Base-by-base conservation (phyloP, 2,888 invertebrate species). In the Drosophila histrio region DNA sequence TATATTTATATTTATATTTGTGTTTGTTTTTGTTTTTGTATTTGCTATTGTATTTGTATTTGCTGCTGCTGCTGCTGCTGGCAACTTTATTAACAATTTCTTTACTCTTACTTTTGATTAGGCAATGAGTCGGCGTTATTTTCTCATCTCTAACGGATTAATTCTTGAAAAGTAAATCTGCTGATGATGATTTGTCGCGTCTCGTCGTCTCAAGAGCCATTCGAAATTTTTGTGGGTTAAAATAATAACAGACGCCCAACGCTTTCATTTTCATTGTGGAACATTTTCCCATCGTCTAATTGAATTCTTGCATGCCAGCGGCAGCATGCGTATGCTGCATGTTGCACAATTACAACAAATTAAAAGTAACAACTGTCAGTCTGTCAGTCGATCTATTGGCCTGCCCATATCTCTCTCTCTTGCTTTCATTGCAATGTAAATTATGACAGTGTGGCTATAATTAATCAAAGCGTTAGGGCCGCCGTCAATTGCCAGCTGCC, bases 51-150 rank as follows among this genome's bases (percentile, higher is more conserved):
- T 47, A 1, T 64, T 52, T 30, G 44, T 54, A 19, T 34, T 43
- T 71, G 56, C 21, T 17, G 22, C 15, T 38, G 50, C 47, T 46
- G 52, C 53, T 71, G 39, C 41, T 56, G 44, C 38, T 50, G 50
- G 24, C 50, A 36, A 39, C 39, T 46, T 69, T 69, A 61, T 67
- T 69, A 68, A 67, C 72, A 79, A 74, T 85, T 83, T 77, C 74
- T 71, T 79, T 66, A 86, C 88, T 88, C 87, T 84, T 88, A 86
- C 88, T 86, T 88, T 86, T 84, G 87, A 88, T 84, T 86, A 88
- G 80, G 67, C 73, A 36, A 69, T 84, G 88, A 84, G 67, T 78
- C 59, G 53, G 70, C 88, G 61, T 49, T 62, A 68, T 73, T 79
- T 28, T 56, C 28, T 26, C 52, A 41, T 39, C 13, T 13, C 65